Evolutionary conservation across 2,797 vertebrate species (phyloP).

Genomic region (Leptoclinus maculatus): DNA sequence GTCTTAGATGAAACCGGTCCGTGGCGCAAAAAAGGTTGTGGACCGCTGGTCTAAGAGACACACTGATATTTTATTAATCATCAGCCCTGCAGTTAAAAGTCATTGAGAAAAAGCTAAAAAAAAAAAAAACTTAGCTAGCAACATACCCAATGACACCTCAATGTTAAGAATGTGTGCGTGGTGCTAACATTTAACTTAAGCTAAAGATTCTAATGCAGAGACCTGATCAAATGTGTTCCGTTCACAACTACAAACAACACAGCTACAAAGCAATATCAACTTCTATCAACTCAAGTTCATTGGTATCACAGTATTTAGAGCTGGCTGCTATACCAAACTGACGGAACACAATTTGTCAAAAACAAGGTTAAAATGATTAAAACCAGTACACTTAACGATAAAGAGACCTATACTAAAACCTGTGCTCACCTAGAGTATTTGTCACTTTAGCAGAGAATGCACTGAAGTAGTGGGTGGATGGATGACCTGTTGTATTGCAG

Average conservation of each 20-base stretch:
- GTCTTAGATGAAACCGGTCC: no score
- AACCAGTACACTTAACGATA: no score
- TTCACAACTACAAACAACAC: background rate
- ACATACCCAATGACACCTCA: background rate
- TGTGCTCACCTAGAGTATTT: no score
- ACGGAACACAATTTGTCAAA: no score
- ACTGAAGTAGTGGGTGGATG: no score
- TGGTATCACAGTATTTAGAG: no score
- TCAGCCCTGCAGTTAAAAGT: background rate
- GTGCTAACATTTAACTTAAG: background rate
- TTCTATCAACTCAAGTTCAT: background rate
- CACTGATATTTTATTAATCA: background rate
- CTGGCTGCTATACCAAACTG: no score
- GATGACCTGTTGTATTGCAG: background rate
- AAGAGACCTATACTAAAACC: no score
- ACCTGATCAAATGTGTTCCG: background rate
- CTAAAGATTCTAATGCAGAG: background rate
- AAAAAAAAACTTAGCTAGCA: background rate
- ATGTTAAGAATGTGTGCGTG: background rate
- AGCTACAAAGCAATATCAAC: background rate
- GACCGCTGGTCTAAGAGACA: background rate
- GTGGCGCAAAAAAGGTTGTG: no score
- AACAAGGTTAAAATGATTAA: no score
- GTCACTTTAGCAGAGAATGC: no score
- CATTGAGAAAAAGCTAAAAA: background rate